These are phyloP conservation scores for Molanna angustata DNA, from an alignment of 2,888 invertebrate species.

Conservation along the genomic window DNA sequence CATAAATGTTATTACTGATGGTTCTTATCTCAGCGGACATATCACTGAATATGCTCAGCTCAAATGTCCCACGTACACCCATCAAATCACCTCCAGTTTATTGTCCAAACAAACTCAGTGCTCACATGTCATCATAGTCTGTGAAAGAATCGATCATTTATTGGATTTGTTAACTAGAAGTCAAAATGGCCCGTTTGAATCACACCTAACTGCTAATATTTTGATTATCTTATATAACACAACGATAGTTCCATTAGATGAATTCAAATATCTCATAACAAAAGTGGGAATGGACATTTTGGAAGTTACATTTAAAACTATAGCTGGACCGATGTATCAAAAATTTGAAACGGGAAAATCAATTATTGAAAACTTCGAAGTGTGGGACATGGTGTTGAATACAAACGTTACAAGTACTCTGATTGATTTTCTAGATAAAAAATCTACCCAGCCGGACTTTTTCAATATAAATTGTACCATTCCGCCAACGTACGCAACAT, in stretches of 20 bases:
- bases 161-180: background rate
- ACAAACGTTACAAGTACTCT: background rate
- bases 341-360: background rate
- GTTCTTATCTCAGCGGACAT: background rate
- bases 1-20: background rate
- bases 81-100: background rate
- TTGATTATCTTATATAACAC: background rate
- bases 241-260: background rate
- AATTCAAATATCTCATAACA: background rate
- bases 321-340: background rate
- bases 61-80: background rate
- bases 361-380: background rate
- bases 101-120: background rate
- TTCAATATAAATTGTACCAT: slow-evolving; percentile 3
- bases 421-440: background rate
- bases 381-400: slow-evolving; percentile 7
- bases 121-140: background rate
- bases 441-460: background rate
- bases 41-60: background rate
- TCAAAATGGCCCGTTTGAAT: background rate
- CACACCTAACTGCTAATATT: background rate
- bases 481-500: background rate
- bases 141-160: background rate
- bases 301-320: background rate
- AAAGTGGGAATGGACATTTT: background rate